Base-by-base conservation (phyloP, 2,113 vertebrate species). In the Sebastes schlegelii region DNA sequence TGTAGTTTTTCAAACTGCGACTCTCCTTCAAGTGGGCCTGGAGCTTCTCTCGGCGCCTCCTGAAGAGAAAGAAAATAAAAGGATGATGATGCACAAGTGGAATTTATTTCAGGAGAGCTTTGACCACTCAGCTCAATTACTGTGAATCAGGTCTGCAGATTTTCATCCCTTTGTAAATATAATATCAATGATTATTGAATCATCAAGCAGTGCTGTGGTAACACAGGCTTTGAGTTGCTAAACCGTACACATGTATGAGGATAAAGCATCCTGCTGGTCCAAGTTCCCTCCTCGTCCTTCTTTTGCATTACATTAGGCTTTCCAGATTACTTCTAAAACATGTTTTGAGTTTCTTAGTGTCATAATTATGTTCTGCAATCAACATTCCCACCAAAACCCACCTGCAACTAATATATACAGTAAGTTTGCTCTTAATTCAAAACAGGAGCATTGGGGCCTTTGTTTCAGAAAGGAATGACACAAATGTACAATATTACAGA, bases 11-110 rank as follows among this genome's bases (percentile, higher is more conserved):
- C 86, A 96, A 92, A 92, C 92, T 96, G 66, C 96, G 97, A 6
- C 94, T 95, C 78, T 99, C 98, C 92, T 98, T 99, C 94, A 98
- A 91, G 88, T 99, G 97, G 63, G 97, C 97, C 82, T 99, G 97
- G 74, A 99, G 96, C 93, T 98, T 97, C 93, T 98, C 97, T 80
- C 96, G 94, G 92, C 97, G 97, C 82, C 96, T 97, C 95, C 98
- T 99, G 0, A 23, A 61, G 17, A 76, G 14, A 72, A n/a, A 57
- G 34, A 60, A 26, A 11, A 34, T 21, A 23, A 48, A 48, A 64
- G 0, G 19, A 13, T 45, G 1, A 48, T 4, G 58, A 46, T 46
- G 6, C 8, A 74, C 6, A 6, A 0, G 1, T 34, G 19, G 2
- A 66, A 13, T 45, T 14, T 43, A 13, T 2, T 67, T 54, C 60